Evolutionary conservation across 2,888 invertebrate species (phyloP), one percentile per base, ranked within the genome.

Genomic region (Odontothrips loti): DNA sequence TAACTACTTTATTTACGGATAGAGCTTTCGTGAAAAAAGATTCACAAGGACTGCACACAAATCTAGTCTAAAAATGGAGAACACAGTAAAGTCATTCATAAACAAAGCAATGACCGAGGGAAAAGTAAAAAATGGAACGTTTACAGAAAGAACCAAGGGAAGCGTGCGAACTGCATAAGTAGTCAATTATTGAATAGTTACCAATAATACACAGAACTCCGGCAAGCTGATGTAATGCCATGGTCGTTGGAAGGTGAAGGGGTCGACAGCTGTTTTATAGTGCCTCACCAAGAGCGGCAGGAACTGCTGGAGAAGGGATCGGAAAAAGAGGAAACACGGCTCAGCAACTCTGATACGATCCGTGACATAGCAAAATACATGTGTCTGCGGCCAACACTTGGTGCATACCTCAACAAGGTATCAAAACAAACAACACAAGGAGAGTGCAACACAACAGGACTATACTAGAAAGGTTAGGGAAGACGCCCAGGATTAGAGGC

Each of bases 121-220:
- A 43, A 43, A 6, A 43, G 34, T 43, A 2, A 43, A 43, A 43
- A 2, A 43, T 6, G 34, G 34, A 43, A 6, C 34, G 2, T 43
- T 43, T 43, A 43, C 34, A 43, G 34, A 43, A 43, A 43, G 34
- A 43, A 2, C 34, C 34, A 43, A 4, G 2, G 34, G 2, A 43
- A 43, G 34, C 34, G 34, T 43, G 34, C 34, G 6, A 43, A 43
- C 34, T 43, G 34, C 34, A 43, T 43, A 43, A 4, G 34, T 43
- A 43, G 34, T 43, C 34, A 43, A 43, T 43, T 43, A 43, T 43
- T 43, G 34, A 43, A 75, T 75, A 75, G 23, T 75, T 75, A 75
- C 68, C 68, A 75, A 75, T 75, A 27, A 75, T 27, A 75, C 23
- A 75, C 68, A 75, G 68, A 75, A 75, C 68, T 75, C 68, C 68